Evolutionary conservation across 1,140 invertebrate genomes (phyloP).

Genomic region (Drosophila pectinifera): DNA sequence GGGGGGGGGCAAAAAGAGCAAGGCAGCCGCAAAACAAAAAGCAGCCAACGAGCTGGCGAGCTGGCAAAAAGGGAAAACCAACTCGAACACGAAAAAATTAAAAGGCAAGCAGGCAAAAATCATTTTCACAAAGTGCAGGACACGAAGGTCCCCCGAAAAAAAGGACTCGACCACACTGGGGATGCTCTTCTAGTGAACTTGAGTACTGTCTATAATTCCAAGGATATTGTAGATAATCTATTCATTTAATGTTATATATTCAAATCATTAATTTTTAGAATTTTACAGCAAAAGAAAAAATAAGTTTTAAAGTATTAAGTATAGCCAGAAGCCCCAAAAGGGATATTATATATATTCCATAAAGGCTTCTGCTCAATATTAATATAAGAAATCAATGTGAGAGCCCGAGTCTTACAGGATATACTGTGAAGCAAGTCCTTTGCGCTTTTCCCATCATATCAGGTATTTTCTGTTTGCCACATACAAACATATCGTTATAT

Average conservation of each 20-base stretch:
- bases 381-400: too few relatives aligned
- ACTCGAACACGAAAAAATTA: slow-evolving; percentile 57
- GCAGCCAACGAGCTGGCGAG: slow-evolving; percentile 20
- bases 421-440: neutral
- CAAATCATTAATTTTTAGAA: too few relatives aligned
- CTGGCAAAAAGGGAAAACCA: slow-evolving; percentile 34
- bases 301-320: too few relatives aligned
- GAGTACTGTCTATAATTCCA: too few relatives aligned
- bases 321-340: too few relatives aligned
- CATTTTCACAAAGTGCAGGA: slow-evolving; percentile 56
- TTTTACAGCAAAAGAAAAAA: too few relatives aligned
- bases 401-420: too few relatives aligned
- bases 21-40: slow-evolving; percentile 39
- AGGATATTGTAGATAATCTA: too few relatives aligned
- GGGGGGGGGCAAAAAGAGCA: slow-evolving; percentile 39
- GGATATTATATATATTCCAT: too few relatives aligned
- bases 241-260: too few relatives aligned
- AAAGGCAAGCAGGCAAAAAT: slow-evolving; percentile 72
- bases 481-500: neutral
- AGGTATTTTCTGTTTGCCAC: neutral
- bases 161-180: neutral
- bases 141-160: slow-evolving; percentile 22
- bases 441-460: slow-evolving; percentile 1
- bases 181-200: neutral
- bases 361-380: too few relatives aligned